These are phyloP conservation scores for Noctua janthe DNA, from an alignment of 2,888 invertebrate genomes.

Conservation along the genomic window DNA sequence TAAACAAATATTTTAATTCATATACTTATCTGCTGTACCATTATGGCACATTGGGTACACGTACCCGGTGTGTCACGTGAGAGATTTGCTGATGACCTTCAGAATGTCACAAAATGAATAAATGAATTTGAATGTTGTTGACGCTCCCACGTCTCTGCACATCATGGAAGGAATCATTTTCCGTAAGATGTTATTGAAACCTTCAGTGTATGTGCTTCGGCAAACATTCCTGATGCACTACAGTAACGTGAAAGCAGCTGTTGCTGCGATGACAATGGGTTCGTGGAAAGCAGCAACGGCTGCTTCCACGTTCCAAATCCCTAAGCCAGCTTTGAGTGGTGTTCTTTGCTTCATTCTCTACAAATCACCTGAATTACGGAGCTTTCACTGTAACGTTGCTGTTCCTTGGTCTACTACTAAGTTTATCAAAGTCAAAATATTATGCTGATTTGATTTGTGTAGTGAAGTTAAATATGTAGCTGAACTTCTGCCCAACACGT, in stretches of 20 bases:
- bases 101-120: background rate
- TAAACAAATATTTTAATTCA: background rate
- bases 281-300: no score
- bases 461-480: background rate
- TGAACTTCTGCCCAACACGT: constrained; percentile 28
- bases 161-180: no score
- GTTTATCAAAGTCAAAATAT: constrained; percentile 2
- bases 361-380: background rate
- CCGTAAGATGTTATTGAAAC: no score
- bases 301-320: no score
- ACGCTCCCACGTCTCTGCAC: background rate
- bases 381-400: background rate
- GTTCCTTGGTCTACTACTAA: background rate
- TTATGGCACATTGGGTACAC: no score
- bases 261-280: no score
- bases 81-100: background rate
- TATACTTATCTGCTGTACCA: no score
- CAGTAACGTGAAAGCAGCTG: no score
- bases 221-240: no score
- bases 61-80: no score
- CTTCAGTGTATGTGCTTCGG: no score
- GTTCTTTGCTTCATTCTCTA: background rate
- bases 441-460: background rate
- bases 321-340: background rate
- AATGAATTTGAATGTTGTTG: no score